phyloP scores from a whole-genome alignment of 2,888 invertebrate genomes.

The Dioctria rufipes region DNA sequence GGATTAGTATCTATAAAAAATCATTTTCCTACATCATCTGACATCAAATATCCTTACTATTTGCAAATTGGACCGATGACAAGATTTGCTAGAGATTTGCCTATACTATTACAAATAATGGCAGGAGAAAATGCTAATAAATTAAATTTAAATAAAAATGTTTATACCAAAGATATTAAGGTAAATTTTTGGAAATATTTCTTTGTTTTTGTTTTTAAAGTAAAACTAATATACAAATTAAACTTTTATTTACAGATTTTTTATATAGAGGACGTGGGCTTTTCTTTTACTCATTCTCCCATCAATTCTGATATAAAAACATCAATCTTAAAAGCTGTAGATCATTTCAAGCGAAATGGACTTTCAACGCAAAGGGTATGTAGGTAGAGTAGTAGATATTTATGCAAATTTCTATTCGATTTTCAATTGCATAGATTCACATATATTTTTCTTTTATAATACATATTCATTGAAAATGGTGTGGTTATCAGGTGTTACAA shows the following conservation, averaged over 20 bases:
- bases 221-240: neutral
- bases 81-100: conserved; percentile 84
- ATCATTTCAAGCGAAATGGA: conserved; percentile 65
- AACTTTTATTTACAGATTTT: conserved; percentile 32
- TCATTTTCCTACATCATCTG: conserved; percentile 75
- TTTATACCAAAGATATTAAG: conserved; percentile 71
- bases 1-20: conserved; percentile 75
- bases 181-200: conserved; percentile 64
- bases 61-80: conserved; percentile 82
- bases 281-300: conserved; percentile 62
- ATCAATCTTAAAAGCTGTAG: conserved; percentile 65
- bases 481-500: too few relatives aligned
- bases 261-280: conserved; percentile 59
- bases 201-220: conserved; percentile 63
- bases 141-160: conserved; percentile 73
- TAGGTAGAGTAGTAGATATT: neutral
- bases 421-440: too few relatives aligned
- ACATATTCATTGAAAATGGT: too few relatives aligned
- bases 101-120: conserved; percentile 77
- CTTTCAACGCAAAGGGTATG: conserved; percentile 58
- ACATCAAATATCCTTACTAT: conserved; percentile 72
- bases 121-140: conserved; percentile 71
- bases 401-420: too few relatives aligned
- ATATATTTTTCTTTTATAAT: too few relatives aligned
- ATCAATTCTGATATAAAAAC: conserved; percentile 65